Evolutionary conservation across 2,113 vertebrate species (phyloP), one percentile per base, ranked within the genome.

Genomic region (Rhinogobius similis): DNA sequence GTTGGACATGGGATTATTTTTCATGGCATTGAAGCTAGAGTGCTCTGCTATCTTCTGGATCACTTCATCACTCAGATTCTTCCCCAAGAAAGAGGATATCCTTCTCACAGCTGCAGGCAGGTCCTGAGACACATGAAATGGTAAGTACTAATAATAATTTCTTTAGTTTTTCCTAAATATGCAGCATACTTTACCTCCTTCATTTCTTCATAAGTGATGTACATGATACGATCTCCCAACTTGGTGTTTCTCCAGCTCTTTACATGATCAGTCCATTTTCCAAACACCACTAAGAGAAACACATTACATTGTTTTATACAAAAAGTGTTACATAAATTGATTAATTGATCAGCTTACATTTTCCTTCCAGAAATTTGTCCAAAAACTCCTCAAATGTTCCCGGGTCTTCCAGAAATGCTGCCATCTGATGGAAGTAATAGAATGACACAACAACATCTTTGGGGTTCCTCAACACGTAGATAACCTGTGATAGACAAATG

Each of bases 261-360:
- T 48, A 93, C 48, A 10, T 94, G 93, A 24, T 94, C 91, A 0
- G 91, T 91, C 93, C 93, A 94, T 81, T 93, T 94, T 55, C 93
- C 93, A 80, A 93, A 93, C 50, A 92, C 0, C 53, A 92, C 93
- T 94, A 66, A 32, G 76, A 32, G 78, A 52, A 56, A 78, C 48
- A 83, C 14, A 52, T 39, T 21, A 36, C n/a, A n/a, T n/a, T n/a
- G 32, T 36, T 36, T 36, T 36, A 5, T 4, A 61, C 6, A 7
- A 48, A 53, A 64, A 26, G 32, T 36, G 32, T 16, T 18, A 14
- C 46, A 65, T n/a, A 21, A 26, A n/a, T 13, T n/a, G 7, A 20
- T 9, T 7, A n/a, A n/a, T n/a, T 50, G 6, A 38, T 48, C 18
- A 8, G 69, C 86, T 89, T 72, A 94, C 93, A 88, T 68, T 73